Percentiles rank a stretch among this genome's conserved stretches.
Evolutionary conservation across 2,113 vertebrate genomes (phyloP).

Genomic region (Rousettus leschenaultii): DNA sequence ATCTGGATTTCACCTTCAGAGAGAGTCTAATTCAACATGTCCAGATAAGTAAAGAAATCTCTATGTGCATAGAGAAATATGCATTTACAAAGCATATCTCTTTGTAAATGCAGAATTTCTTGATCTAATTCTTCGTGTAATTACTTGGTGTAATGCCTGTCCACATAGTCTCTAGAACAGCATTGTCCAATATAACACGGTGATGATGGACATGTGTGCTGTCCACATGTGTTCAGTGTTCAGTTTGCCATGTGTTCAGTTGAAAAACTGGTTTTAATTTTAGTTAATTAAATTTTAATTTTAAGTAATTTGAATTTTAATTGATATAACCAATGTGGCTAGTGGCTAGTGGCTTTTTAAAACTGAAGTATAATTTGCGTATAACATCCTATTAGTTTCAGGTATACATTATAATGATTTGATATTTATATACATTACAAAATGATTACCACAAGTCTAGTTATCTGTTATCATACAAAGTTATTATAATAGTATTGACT

Average conservation of each 20-base stretch:
- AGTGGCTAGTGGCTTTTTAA: neutral
- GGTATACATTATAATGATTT: neutral
- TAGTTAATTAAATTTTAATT: neutral
- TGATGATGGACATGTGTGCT: neutral
- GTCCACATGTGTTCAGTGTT: neutral
- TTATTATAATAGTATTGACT: neutral
- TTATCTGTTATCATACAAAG: neutral
- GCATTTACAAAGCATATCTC: neutral
- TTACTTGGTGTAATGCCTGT: neutral
- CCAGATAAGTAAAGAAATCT: neutral
- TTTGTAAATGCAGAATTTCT: too few relatives aligned
- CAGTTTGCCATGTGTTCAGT: neutral
- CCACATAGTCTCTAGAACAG: neutral
- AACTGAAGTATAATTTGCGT: neutral
- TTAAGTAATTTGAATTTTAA: constrained; percentile 30
- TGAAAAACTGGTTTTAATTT: neutral
- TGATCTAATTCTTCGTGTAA: neutral
- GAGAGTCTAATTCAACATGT: neutral
- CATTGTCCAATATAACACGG: neutral
- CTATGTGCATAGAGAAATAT: neutral
- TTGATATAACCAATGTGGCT: neutral
- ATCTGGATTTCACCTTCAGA: neutral
- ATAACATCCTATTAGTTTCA: neutral
- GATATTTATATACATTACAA: neutral
- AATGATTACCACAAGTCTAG: neutral